These are phyloP conservation scores for Nestor notabilis DNA, from an alignment of 2,113 vertebrate species.

Conservation along the genomic window DNA sequence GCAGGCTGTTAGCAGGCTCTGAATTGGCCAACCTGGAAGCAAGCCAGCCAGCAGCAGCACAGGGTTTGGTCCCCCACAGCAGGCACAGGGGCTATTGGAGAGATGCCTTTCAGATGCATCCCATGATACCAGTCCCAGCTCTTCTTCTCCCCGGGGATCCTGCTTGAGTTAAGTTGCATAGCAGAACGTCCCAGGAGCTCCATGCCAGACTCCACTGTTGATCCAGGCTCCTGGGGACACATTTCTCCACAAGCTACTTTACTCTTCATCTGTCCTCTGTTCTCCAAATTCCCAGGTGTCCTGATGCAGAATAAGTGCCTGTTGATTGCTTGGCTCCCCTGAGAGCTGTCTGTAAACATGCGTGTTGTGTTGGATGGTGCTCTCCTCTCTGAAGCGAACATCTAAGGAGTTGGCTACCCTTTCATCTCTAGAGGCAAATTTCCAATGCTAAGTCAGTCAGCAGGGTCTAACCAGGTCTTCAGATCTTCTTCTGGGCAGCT, in stretches of 20 bases:
- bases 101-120: background rate
- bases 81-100: background rate
- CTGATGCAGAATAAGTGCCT: background rate
- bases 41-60: background rate
- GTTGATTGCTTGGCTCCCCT: background rate
- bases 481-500: conserved; percentile 5
- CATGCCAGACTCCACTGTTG: background rate
- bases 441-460: background rate
- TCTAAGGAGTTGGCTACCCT: background rate
- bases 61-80: background rate
- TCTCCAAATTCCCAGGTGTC: background rate
- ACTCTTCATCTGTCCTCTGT: background rate
- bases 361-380: background rate
- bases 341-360: background rate
- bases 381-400: background rate
- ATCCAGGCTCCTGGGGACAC: background rate
- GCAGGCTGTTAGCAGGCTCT: conserved; percentile 58
- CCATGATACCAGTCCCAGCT: background rate
- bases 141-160: background rate
- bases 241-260: background rate
- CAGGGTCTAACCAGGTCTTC: background rate
- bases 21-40: conserved; percentile 16
- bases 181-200: background rate
- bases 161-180: background rate
- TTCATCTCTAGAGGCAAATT: conserved; percentile 14